Conservation (phyloP, 2,113 vertebrate genomes). For the Aptenodytes forsteri region DNA sequence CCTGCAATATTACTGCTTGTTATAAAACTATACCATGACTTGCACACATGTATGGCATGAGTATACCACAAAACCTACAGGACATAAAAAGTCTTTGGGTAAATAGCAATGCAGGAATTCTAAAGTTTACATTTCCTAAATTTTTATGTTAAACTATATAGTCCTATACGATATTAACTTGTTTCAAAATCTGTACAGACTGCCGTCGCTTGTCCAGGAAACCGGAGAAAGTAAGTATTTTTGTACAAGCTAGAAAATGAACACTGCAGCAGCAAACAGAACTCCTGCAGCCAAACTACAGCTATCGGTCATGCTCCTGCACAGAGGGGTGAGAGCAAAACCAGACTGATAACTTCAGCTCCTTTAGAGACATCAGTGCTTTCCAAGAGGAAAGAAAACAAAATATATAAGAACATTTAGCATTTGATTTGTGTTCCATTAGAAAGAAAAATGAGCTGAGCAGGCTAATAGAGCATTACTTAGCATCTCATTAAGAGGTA, state of each 20-base stretch:
- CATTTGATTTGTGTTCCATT: background rate
- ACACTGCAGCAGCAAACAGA: background rate
- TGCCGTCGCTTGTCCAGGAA: background rate
- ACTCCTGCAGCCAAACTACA: background rate
- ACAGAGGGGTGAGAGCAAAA: background rate
- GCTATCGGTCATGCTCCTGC: background rate
- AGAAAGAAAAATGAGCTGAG: constrained; percentile 14
- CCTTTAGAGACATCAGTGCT: background rate
- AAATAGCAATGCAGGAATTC: background rate
- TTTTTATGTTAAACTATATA: background rate
- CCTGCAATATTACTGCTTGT: background rate
- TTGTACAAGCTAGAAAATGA: background rate
- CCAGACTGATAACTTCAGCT: background rate
- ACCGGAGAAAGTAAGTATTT: background rate
- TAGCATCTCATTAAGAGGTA: background rate
- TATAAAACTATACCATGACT: background rate
- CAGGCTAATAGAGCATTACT: background rate
- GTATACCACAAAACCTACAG: background rate
- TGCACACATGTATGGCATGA: background rate
- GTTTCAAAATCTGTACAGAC: background rate
- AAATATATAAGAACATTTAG: background rate
- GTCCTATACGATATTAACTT: background rate
- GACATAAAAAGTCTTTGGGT: background rate
- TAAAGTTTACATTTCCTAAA: background rate
- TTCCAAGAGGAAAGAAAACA: background rate